Base-by-base conservation (phyloP, 2,113 vertebrate species). In the Terrapene triunguis region DNA sequence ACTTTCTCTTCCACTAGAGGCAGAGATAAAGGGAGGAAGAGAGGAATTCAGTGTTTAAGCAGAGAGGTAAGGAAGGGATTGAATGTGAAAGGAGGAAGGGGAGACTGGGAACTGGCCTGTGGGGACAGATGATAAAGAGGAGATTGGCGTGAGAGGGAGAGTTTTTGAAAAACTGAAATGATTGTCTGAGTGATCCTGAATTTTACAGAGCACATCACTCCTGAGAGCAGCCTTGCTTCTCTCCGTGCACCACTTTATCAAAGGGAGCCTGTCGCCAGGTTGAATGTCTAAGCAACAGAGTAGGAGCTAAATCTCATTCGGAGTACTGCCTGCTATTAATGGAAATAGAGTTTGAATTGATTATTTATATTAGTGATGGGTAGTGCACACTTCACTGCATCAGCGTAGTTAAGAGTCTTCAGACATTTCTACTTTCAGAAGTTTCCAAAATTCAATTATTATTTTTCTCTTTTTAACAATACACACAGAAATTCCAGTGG, bases 381-480 rank as follows among this genome's bases (percentile, higher is more conserved):
- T 95, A 95, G 92, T 91, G 57, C 24, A 1, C 65, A 83, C 69
- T 51, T 88, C 92, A 59, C 55, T 88, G 51, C 29, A 62, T 95
- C 90, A 94, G 78, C 96, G 88, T 85, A 83, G 9, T 72, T 72
- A 38, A 22, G 65, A 55, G 84, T 96, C 74, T 91, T 38, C 44
- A 82, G 53, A 92, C 24, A 50, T 88, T 91, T 94, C 85, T 94
- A 53, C 32, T 88, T 87, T 79, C 95, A 90, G 92, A 87, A 89
- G 42, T 27, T 89, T 96, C 93, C 92, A 95, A 85, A 81, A 91
- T 96, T 83, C 93, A 81, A 92, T 93, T 89, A 89, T 44, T 93
- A 89, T n/a, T 82, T 48, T 93, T 89, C 88, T 79, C 93, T 80
- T 32, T 89, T 10, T 65, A 88, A 84, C 14, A 1, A 1, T 91